Percentiles rank a stretch among this genome's conserved stretches.
These are phyloP conservation scores for Acheta domesticus DNA, from an alignment of 2,888 invertebrate species.

Conservation along the genomic window DNA sequence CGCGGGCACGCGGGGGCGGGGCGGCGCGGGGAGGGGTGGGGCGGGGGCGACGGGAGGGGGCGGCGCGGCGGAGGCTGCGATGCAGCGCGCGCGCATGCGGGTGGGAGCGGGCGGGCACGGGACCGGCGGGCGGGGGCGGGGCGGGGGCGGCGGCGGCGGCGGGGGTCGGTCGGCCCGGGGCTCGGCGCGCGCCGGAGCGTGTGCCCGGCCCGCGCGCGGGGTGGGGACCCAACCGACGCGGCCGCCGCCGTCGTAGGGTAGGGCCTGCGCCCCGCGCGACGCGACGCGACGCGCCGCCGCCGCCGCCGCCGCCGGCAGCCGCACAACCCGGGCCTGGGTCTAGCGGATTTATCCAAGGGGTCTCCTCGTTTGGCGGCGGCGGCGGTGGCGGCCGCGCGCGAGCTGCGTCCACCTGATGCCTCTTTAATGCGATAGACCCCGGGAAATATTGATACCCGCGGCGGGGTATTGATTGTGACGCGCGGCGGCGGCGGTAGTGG, in stretches of 20 bases:
- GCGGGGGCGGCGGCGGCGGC: constrained; percentile 24
- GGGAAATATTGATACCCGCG: neutral
- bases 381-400: neutral
- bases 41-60: constrained; percentile 27
- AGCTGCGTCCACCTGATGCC: neutral
- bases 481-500: neutral
- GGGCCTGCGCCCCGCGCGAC: neutral
- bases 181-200: constrained; percentile 40
- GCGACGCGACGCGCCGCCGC: neutral
- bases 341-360: neutral
- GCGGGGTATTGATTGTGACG: constrained; percentile 1
- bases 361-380: neutral
- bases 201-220: constrained; percentile 33
- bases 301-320: neutral
- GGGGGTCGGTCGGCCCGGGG: constrained; percentile 32
- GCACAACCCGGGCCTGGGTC: neutral
- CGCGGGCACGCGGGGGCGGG: neutral
- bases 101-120: constrained; percentile 1
- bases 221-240: constrained; percentile 27
- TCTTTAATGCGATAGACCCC: neutral
- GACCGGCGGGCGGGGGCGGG: constrained; percentile 25
- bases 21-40: neutral
- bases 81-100: neutral
- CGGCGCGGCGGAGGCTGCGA: constrained; percentile 43
- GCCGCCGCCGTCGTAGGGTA: constrained; percentile 23